Conservation (phyloP, 1,140 invertebrate species). For the Stenopsyche tienmushanensis region DNA sequence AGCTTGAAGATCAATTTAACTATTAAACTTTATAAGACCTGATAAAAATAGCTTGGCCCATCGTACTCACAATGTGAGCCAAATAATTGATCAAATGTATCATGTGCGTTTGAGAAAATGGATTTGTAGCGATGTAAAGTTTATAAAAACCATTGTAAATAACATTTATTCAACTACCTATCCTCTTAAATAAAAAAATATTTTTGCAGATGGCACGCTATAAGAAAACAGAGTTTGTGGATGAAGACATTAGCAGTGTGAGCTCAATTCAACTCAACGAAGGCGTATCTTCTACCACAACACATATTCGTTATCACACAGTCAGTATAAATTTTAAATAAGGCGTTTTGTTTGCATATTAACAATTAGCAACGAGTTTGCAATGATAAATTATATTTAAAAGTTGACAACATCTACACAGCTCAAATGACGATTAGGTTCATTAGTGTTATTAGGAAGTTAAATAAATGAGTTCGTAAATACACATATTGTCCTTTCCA, state of each 20-base stretch:
- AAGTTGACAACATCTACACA: no score
- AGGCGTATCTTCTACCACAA: conserved; percentile 71
- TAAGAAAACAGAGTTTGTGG: conserved; percentile 80
- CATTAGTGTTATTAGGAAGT: not conserved
- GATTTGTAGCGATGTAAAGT: no score
- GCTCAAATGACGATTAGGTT: not conserved
- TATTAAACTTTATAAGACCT: not conserved
- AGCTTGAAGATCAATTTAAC: not conserved
- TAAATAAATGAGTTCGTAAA: not conserved
- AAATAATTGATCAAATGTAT: not conserved
- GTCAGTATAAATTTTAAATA: conserved; percentile 41
- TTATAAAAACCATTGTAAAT: no score
- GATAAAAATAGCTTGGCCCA: not conserved
- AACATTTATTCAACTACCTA: no score
- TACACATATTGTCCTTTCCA: not conserved
- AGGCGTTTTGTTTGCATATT: no score
- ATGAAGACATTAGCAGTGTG: conserved; percentile 79
- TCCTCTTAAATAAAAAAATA: no score
- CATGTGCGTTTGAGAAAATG: no score
- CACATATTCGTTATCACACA: conserved; percentile 78
- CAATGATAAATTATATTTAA: no score
- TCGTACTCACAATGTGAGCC: not conserved
- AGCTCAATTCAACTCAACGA: conserved; percentile 78
- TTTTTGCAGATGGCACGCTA: conserved; percentile 85
- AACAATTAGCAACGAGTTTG: no score